Conservation (phyloP, 2,113 vertebrate species). For the Nettapus auritus region DNA sequence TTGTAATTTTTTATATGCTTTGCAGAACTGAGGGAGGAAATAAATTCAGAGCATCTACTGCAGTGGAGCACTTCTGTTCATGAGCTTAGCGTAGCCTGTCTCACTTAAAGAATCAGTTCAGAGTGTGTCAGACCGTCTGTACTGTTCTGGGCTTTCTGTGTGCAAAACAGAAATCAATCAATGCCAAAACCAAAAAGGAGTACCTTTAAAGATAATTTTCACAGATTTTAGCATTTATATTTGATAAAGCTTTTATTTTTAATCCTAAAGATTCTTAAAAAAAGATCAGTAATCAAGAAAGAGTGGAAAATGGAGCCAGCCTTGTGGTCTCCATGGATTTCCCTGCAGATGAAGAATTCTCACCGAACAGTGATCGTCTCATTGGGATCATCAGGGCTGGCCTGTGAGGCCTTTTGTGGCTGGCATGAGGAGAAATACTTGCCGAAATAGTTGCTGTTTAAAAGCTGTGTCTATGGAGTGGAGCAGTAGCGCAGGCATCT, state of each 20-base stretch:
- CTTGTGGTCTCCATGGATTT: neutral
- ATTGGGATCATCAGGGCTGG: neutral
- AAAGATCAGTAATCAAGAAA: neutral
- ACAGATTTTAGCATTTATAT: neutral
- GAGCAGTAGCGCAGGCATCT: neutral
- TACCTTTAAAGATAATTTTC: neutral
- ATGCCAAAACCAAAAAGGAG: neutral
- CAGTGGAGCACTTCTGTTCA: neutral
- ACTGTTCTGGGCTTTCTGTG: neutral
- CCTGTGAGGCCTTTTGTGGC: neutral
- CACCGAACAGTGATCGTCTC: neutral
- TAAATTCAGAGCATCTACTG: neutral
- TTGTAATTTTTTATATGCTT: neutral
- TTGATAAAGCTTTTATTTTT: neutral
- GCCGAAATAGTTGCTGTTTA: accelerated
- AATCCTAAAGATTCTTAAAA: neutral
- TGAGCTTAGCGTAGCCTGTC: neutral
- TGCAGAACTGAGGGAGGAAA: neutral
- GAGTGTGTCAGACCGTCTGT: neutral
- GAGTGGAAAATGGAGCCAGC: neutral
- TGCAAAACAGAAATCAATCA: neutral
- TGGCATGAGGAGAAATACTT: neutral
- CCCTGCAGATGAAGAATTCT: neutral
- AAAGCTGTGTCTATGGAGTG: neutral
- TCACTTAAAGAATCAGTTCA: neutral